These are phyloP conservation scores for Drosophila kikkawai DNA, from an alignment of 1,140 invertebrate genomes.

Conservation along the genomic window DNA sequence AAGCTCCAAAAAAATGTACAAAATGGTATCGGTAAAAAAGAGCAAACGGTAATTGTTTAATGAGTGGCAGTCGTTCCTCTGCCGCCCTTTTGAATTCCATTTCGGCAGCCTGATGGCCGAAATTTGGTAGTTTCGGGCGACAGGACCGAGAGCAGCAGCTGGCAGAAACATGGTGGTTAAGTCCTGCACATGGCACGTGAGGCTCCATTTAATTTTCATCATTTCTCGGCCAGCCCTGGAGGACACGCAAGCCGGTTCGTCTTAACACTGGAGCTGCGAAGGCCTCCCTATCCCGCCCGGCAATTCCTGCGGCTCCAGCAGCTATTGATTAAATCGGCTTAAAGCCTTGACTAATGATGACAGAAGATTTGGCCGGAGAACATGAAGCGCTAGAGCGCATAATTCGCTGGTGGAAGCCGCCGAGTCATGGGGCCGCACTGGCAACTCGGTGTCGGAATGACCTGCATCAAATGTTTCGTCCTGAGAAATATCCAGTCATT, in stretches of 20 bases:
- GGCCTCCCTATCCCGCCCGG: constrained; percentile 1
- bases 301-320: neutral
- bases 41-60: constrained; percentile 68
- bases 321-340: constrained; percentile 66
- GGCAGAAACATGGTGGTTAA: constrained; percentile 39
- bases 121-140: constrained; percentile 46
- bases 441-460: constrained; percentile 40
- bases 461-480: constrained; percentile 51
- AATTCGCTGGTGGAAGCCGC: constrained; percentile 65
- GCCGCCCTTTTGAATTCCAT: constrained; percentile 35
- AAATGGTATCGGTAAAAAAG: constrained; percentile 31
- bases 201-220: constrained; percentile 70
- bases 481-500: constrained; percentile 74
- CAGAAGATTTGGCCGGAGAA: constrained; percentile 49
- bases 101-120: constrained; percentile 35
- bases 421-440: constrained; percentile 42
- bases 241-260: constrained; percentile 63
- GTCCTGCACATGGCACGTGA: constrained; percentile 73
- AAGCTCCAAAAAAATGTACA: constrained; percentile 24
- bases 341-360: constrained; percentile 79
- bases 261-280: constrained; percentile 48
- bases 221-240: constrained; percentile 30
- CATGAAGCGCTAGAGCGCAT: constrained; percentile 73
- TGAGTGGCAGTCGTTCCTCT: constrained; percentile 36
- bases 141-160: constrained; percentile 55